Evolutionary conservation across 2,797 vertebrate genomes (phyloP), one percentile per base, ranked within the genome.

Genomic region (Alca torda): DNA sequence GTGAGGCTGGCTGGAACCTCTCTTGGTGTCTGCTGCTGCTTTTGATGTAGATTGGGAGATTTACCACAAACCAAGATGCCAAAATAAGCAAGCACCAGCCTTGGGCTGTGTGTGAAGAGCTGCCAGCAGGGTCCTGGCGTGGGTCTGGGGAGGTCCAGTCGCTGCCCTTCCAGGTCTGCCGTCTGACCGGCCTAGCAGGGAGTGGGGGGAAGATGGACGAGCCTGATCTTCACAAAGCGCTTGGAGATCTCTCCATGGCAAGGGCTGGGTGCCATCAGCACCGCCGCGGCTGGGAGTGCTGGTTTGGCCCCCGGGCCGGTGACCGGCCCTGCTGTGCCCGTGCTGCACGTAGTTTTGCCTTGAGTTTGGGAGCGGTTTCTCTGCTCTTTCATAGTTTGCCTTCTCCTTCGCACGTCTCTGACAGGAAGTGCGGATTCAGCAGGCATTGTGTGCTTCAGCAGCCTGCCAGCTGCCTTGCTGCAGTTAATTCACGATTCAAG

Each of bases 401-500:
- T 96, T 93, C 96, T 96, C 80, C 82, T 93, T 95, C 1, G 84
- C 96, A 96, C 80, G 92, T 95, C 95, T 96, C 85, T 87, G 84
- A 41, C 96, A 97, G 97, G 97, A 97, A 96, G 91, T 74, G 97
- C 92, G 69, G 93, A 84, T 95, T 93, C 90, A 88, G 96, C 92
- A 96, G 96, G 94, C 96, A 97, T 87, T 97, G 96, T 94, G 16
- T 70, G 92, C 75, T 54, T 77, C 91, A 94, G 86, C 94, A 94
- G 90, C 89, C 94, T 95, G 95, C 94, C 97, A 95, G 86, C 86
- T 97, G 95, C 96, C 90, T 92, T 6, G 64, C 93, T 90, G 57
- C 50, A 93, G 93, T 93, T 92, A 54, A 93, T 95, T 95, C 94
- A 93, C 93, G 50, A 96, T 95, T 96, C 95, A 74, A 91, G 89